A percentile compares a stretch with the other conserved stretches of the same genome.
These are phyloP conservation scores for Kudoa iwatai DNA, from an alignment of 30 jellyfish, hydroid and myxozoan genomes.

Conservation along the genomic window DNA sequence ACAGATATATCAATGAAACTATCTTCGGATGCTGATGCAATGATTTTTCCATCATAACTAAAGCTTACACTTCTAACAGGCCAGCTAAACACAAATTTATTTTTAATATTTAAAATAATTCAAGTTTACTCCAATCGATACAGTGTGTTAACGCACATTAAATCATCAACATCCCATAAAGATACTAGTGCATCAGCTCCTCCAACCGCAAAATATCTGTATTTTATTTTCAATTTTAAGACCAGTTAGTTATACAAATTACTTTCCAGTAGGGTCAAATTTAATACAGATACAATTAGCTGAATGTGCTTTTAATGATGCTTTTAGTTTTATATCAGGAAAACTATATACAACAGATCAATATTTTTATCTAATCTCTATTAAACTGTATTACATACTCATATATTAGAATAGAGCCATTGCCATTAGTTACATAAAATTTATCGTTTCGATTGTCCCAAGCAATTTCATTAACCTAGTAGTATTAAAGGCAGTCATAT, in stretches of 20 bases:
- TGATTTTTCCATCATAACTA: constrained; percentile 58
- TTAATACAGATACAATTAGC: constrained; percentile 68
- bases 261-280: constrained; percentile 88
- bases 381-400: constrained; percentile 5
- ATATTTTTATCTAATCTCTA: too few relatives aligned
- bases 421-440: constrained; percentile 61
- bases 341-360: too few relatives aligned
- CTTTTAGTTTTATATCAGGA: constrained; percentile 31
- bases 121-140: constrained; percentile 86
- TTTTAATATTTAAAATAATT: too few relatives aligned
- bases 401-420: constrained; percentile 34
- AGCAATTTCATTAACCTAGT: constrained; percentile 63
- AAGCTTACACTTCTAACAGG: constrained; percentile 68
- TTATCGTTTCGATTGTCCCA: constrained; percentile 61
- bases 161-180: constrained; percentile 56
- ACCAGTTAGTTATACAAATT: too few relatives aligned
- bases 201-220: constrained; percentile 86
- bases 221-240: too few relatives aligned
- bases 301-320: constrained; percentile 54
- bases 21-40: constrained; percentile 92
- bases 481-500: too few relatives aligned
- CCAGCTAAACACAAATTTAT: constrained; percentile 14
- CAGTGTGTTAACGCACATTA: constrained; percentile 37
- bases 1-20: constrained; percentile 51
- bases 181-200: constrained; percentile 86